A percentile compares a stretch with the other conserved stretches of the same genome.
Conservation (phyloP, 2,797 vertebrate genomes). For the Microctenopoma lineatum region DNA sequence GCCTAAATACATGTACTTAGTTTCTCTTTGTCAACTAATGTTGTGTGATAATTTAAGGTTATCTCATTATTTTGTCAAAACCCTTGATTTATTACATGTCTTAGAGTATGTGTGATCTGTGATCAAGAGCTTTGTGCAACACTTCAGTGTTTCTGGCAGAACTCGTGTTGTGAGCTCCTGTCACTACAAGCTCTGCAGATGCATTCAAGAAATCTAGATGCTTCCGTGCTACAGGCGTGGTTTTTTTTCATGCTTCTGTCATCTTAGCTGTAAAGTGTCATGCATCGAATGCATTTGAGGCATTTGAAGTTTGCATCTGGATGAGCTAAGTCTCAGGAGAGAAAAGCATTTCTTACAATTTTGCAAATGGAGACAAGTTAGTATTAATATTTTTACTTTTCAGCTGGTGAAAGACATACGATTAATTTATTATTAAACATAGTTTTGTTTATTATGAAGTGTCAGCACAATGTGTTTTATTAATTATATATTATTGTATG, state of each 20-base stretch:
- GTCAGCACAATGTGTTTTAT: not conserved
- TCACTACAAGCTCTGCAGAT: not conserved
- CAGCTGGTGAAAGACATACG: not conserved
- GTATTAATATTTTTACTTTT: slow-evolving; percentile 41
- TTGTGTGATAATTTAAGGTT: too few relatives aligned
- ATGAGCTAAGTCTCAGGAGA: slow-evolving; percentile 4
- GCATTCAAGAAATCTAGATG: not conserved
- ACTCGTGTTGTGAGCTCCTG: not conserved
- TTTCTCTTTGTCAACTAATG: too few relatives aligned
- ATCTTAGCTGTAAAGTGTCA: not conserved
- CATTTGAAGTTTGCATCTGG: slow-evolving; percentile 9
- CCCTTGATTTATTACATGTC: too few relatives aligned
- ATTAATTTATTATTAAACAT: not conserved
- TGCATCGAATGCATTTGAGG: slow-evolving; percentile 8
- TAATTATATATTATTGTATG: not conserved
- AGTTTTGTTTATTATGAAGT: not conserved
- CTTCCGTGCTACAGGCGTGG: slow-evolving; percentile 13
- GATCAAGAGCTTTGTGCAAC: too few relatives aligned
- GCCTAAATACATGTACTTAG: too few relatives aligned
- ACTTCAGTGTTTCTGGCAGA: not conserved
- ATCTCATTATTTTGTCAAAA: too few relatives aligned
- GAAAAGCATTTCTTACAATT: not conserved
- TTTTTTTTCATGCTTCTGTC: slow-evolving; percentile 14
- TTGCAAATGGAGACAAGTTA: slow-evolving; percentile 56
- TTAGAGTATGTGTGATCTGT: too few relatives aligned